These are phyloP conservation scores for Stenopsyche tienmushanensis DNA, from an alignment of 1,140 invertebrate species.

Conservation along the genomic window DNA sequence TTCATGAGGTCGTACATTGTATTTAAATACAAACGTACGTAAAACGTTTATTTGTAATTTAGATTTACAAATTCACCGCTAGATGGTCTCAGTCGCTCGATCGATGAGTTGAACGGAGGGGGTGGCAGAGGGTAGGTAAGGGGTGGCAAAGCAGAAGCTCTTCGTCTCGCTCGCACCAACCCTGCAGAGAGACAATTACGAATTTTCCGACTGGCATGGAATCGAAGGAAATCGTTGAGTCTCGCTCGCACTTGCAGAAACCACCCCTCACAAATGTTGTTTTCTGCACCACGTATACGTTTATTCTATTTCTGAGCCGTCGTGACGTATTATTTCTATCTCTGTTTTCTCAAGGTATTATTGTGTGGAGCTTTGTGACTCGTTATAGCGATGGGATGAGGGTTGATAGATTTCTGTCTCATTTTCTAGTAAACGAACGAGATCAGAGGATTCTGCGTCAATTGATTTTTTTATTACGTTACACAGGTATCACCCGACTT, in stretches of 20 bases:
- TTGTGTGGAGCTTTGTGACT: neutral
- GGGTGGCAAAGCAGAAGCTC: neutral
- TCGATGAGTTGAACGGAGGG: slow-evolving; percentile 15
- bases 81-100: slow-evolving; percentile 1
- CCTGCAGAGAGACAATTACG: too few species aligned
- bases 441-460: neutral
- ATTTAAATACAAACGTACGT: neutral
- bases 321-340: neutral
- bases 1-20: neutral
- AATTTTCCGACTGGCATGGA: neutral
- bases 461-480: neutral
- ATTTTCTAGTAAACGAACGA: neutral
- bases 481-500: neutral
- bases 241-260: neutral
- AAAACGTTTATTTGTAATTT: neutral
- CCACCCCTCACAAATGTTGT: neutral
- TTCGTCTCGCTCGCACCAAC: neutral
- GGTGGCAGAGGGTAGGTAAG: too few species aligned
- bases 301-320: neutral
- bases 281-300: neutral
- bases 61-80: neutral
- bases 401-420: neutral
- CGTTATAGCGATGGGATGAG: neutral
- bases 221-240: neutral
- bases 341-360: neutral